Evolutionary conservation across 2,113 vertebrate species (phyloP).

Genomic region (Lepus europaeus): DNA sequence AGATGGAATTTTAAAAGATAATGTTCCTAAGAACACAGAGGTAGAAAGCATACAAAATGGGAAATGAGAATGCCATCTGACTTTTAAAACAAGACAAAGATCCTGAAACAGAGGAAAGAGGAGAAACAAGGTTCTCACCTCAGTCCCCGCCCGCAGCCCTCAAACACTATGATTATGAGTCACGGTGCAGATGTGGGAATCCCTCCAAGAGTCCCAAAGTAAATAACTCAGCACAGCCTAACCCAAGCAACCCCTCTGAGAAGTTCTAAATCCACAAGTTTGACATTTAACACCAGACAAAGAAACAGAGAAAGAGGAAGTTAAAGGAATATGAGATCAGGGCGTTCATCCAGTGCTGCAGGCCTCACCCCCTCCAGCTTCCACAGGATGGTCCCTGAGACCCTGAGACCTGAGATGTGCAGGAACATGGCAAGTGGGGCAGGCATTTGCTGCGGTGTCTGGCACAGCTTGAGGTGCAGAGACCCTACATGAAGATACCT

Average conservation of each 20-base stretch:
- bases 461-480: too few species aligned
- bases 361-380: not conserved
- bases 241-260: not conserved
- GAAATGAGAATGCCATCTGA: not conserved
- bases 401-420: too few species aligned
- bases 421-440: not conserved
- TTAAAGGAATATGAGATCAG: accelerated
- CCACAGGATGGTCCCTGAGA: accelerated
- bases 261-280: not conserved
- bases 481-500: too few species aligned
- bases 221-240: not conserved
- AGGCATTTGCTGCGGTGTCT: too few species aligned
- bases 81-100: constrained; percentile 48
- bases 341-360: accelerated
- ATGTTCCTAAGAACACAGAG: not conserved
- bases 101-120: not conserved
- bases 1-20: constrained; percentile 16
- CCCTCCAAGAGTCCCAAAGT: not conserved
- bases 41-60: not conserved
- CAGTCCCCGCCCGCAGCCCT: not conserved
- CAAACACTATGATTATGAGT: not conserved
- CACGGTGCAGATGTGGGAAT: not conserved
- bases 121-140: not conserved
- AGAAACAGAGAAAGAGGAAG: not conserved
- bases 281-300: not conserved